phyloP scores from a whole-genome alignment of 2,797 vertebrate species.

The Babyrousa celebensis region DNA sequence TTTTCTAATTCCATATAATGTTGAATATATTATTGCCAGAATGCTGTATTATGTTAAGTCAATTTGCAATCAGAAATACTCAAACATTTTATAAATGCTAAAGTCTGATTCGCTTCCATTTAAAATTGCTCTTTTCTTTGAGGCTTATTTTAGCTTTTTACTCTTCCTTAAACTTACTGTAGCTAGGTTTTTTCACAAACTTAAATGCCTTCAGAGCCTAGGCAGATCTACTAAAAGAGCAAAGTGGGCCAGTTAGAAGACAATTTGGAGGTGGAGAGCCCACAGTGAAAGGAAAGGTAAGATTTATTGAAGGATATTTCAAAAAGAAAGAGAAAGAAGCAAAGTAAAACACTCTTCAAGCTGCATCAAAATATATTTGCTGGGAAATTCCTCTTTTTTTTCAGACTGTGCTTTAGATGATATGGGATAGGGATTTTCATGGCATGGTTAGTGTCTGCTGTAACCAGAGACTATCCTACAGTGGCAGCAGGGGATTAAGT shows the following conservation, averaged over 20 bases:
- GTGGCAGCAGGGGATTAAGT: not conserved
- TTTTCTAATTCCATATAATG: constrained; percentile 24
- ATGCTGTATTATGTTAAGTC: constrained; percentile 20
- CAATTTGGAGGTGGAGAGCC: not conserved
- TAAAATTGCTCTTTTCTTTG: not conserved
- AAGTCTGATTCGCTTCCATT: constrained; percentile 22
- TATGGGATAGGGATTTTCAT: not conserved
- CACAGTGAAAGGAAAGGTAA: not conserved
- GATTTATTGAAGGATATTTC: not conserved
- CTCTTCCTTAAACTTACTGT: not conserved
- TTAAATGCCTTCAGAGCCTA: constrained; percentile 14
- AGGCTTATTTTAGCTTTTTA: constrained; percentile 7
- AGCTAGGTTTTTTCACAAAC: not conserved
- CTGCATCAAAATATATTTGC: constrained; percentile 44
- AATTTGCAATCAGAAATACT: constrained; percentile 37
- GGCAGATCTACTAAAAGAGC: not conserved
- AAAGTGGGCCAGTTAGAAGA: constrained; percentile 14
- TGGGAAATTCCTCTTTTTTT: not conserved
- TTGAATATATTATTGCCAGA: not conserved
- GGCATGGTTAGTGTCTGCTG: not conserved
- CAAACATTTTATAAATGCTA: constrained; percentile 8
- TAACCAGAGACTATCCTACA: not conserved
- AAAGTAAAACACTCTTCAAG: not conserved
- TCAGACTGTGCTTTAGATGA: not conserved
- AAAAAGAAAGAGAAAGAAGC: constrained; percentile 41